These are phyloP conservation scores for Probaryconus sp. DNA, from an alignment of 1,140 invertebrate genomes.

Conservation along the genomic window DNA sequence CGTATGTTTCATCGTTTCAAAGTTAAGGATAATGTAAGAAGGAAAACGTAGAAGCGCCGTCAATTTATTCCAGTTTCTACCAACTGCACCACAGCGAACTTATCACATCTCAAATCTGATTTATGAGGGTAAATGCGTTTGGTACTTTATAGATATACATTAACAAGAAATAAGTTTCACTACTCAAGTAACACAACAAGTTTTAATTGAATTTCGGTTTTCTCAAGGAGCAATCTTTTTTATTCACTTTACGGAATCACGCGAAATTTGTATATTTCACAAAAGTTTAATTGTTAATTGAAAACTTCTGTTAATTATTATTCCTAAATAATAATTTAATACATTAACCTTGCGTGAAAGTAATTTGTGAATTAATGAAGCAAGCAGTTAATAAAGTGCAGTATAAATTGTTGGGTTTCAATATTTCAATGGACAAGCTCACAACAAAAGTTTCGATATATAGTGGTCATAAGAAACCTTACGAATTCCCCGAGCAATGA, in stretches of 20 bases:
- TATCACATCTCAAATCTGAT: constrained; percentile 34
- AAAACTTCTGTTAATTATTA: not conserved
- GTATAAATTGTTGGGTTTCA: too few relatives aligned
- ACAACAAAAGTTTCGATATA: too few relatives aligned
- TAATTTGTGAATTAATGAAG: too few relatives aligned
- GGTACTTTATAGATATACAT: constrained; percentile 25
- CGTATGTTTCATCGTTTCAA: constrained; percentile 3
- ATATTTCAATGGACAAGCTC: too few relatives aligned
- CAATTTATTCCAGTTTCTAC: constrained; percentile 12
- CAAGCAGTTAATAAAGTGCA: too few relatives aligned
- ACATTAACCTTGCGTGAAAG: too few relatives aligned
- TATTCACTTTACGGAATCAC: not conserved
- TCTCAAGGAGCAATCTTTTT: constrained; percentile 1
- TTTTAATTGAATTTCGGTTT: constrained; percentile 29
- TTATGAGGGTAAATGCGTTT: constrained; percentile 28
- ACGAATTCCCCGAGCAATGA: not conserved
- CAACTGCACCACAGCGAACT: constrained; percentile 12
- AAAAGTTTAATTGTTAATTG: not conserved
- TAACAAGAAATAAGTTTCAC: constrained; percentile 28
- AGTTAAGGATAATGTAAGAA: constrained; percentile 6
- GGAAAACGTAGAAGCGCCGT: constrained; percentile 14
- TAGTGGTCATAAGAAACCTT: not conserved
- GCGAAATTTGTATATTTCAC: not conserved
- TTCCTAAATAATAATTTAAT: not conserved
- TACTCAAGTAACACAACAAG: constrained; percentile 6